A percentile compares a stretch with the other conserved stretches of the same genome.
These are phyloP conservation scores for Hypotaenidia okinawae DNA, from an alignment of 2,797 vertebrate genomes.

Conservation along the genomic window DNA sequence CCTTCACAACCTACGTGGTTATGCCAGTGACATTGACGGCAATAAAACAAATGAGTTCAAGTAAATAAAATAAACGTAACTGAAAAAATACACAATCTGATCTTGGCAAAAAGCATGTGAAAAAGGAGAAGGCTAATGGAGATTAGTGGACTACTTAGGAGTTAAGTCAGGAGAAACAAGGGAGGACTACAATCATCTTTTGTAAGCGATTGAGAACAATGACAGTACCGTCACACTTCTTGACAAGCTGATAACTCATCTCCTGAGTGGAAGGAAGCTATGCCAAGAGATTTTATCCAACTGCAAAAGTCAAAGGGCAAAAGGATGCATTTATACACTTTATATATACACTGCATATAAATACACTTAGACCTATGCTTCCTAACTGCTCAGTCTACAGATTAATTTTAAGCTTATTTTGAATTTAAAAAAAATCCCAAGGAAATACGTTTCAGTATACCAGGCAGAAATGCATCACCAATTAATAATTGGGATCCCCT, in stretches of 20 bases:
- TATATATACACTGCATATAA: not conserved
- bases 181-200: not conserved
- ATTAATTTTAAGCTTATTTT: slow-evolving; percentile 35
- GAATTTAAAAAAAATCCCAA: not conserved
- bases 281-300: not conserved
- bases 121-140: not conserved
- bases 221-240: not conserved
- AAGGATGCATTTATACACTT: not conserved
- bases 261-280: not conserved
- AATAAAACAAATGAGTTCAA: not conserved
- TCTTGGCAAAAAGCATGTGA: not conserved
- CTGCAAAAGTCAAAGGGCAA: not conserved
- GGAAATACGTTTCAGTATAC: not conserved
- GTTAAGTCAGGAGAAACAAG: not conserved
- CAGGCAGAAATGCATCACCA: slow-evolving; percentile 20
- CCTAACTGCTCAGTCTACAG: not conserved
- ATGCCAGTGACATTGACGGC: not conserved
- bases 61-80: not conserved
- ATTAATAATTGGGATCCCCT: slow-evolving; percentile 23
- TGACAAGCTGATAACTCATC: not conserved
- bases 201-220: not conserved
- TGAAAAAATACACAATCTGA: not conserved
- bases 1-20: not conserved
- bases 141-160: not conserved
- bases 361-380: not conserved